Conservation (phyloP, 2,888 invertebrate species). For the Stenchaetothrips biformis region DNA sequence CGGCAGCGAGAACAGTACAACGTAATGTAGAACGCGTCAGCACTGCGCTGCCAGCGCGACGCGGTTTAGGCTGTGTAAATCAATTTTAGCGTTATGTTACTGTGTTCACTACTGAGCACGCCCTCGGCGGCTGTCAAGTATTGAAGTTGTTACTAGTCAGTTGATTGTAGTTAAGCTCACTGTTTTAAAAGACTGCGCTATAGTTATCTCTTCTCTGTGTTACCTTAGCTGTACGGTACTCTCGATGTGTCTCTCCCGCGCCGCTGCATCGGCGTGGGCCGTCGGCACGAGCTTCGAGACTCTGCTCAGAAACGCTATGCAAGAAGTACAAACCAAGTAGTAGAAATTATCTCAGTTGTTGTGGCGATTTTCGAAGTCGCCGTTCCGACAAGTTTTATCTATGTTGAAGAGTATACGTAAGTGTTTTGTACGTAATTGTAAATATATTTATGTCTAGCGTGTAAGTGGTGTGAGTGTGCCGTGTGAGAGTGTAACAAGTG, state of each 20-base stretch:
- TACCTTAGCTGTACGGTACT: slow-evolving; percentile 25
- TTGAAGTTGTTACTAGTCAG: slow-evolving; percentile 25
- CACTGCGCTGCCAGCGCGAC: slow-evolving; percentile 38
- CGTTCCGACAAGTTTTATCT: not conserved
- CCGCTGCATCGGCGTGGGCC: not conserved
- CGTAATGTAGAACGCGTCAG: slow-evolving; percentile 35
- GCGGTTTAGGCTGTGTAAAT: slow-evolving; percentile 46
- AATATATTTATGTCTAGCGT: slow-evolving; percentile 8
- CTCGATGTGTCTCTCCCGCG: not conserved
- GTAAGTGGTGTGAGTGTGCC: not conserved
- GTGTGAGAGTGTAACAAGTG: not conserved
- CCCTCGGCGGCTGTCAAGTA: not conserved
- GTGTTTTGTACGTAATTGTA: slow-evolving; percentile 19
- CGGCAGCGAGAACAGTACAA: slow-evolving; percentile 4
- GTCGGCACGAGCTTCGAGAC: not conserved
- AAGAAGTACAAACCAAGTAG: slow-evolving; percentile 7
- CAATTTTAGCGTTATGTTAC: not conserved
- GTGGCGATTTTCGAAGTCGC: not conserved
- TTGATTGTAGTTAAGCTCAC: slow-evolving; percentile 18
- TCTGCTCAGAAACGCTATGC: not conserved
- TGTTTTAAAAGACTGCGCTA: slow-evolving; percentile 38
- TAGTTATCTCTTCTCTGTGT: slow-evolving; percentile 39
- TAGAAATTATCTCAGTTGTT: slow-evolving; percentile 12
- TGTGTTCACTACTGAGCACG: slow-evolving; percentile 11
- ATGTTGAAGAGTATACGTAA: slow-evolving; percentile 21